Conservation (phyloP, 2,113 vertebrate species). For the Anoura caudifer region DNA sequence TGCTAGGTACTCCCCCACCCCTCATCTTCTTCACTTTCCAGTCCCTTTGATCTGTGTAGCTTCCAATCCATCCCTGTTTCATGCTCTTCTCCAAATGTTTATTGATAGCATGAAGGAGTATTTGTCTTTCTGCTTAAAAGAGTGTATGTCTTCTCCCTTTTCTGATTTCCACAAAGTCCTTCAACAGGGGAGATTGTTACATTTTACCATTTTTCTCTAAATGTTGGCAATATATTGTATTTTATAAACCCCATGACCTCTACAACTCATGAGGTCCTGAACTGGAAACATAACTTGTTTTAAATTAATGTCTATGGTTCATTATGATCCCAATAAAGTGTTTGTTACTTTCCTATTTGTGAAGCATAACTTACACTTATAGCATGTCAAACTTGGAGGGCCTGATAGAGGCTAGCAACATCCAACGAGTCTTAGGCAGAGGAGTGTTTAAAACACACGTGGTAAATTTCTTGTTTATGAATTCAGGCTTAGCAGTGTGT, state of each 20-base stretch:
- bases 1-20: background rate
- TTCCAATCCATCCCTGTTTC: background rate
- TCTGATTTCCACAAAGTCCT: background rate
- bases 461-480: background rate
- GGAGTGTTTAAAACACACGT: background rate
- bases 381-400: background rate
- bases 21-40: background rate
- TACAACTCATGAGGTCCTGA: background rate
- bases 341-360: background rate
- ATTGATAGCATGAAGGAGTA: background rate
- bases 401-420: background rate
- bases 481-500: background rate
- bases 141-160: background rate
- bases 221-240: background rate
- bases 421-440: background rate
- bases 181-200: background rate
- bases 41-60: background rate
- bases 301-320: background rate
- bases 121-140: conserved; percentile 25
- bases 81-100: background rate
- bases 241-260: background rate
- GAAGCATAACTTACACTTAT: background rate
- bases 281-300: background rate
- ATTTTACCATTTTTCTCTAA: background rate
- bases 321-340: background rate